Evolutionary conservation across 2,888 invertebrate species (phyloP), one percentile per base, ranked within the genome.

Genomic region (Drosophila villosipedis): DNA sequence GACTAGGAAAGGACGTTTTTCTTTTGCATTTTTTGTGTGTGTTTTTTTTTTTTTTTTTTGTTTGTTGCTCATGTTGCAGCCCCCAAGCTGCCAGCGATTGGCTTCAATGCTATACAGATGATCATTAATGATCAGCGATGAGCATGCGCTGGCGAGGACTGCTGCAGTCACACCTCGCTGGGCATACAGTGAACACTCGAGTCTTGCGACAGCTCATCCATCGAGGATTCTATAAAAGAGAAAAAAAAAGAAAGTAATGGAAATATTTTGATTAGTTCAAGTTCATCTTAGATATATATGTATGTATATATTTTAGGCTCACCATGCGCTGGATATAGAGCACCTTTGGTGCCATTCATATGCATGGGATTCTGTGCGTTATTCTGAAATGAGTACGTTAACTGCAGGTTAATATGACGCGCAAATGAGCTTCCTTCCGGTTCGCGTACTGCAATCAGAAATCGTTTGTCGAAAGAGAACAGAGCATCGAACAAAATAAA

Each of bases 371-470:
- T 93, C 82, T 92, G 96, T 59, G 95, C 95, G 92, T 96, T 96
- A 94, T 97, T 96, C 95, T 97, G 97, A 94, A 97, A 97, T 81
- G 97, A 97, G 93, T 97, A 97, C 55, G 97, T 97, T 92, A 97
- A 95, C 94, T 97, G 97, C 82, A 97, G 95, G 94, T 97, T 97
- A 94, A 97, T 97, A 92, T 97, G 97, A 91, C 97, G 95, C 81
- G 97, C 96, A 94, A 97, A 97, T 94, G 95, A 95, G 94, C 95
- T 93, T 93, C 95, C 94, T 87, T 96, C 96, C 73, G 94, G 92
- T 83, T 96, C 96, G 82, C 96, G 94, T 79, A 95, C 96, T 96
- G 95, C 78, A 94, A 95, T 88, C 90, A 84, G 89, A 92, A 89
- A 89, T 91, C 88, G 81, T 88, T 84, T 89, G 80, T 75, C 71